Conservation (phyloP, 2,888 invertebrate species). For the Oxyteleia sp. region DNA sequence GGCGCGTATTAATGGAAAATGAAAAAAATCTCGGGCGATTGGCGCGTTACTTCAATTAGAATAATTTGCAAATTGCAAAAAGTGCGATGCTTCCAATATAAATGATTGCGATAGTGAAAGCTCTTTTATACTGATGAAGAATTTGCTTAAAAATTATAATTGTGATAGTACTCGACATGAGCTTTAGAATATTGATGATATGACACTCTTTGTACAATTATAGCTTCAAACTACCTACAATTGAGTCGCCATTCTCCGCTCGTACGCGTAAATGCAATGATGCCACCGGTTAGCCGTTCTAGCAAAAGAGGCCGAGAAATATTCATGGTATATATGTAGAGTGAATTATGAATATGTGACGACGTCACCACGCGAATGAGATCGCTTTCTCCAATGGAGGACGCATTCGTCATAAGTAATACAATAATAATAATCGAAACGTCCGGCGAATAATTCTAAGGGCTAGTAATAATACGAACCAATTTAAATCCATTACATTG, state of each 20-base stretch:
- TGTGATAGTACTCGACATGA: conserved; percentile 26
- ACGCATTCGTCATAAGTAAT: conserved; percentile 38
- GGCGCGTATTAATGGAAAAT: conserved; percentile 36
- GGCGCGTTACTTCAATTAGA: conserved; percentile 28
- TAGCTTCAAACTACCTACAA: conserved; percentile 55
- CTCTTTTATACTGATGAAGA: conserved; percentile 3
- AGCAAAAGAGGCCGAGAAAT: conserved; percentile 49
- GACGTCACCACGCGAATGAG: conserved; percentile 21
- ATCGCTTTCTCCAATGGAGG: conserved; percentile 35
- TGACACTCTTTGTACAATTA: conserved; percentile 68
- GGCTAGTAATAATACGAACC: no score
- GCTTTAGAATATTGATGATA: conserved; percentile 65
- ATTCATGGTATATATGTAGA: conserved; percentile 23
- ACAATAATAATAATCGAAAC: no score
- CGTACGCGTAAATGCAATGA: conserved; percentile 52
- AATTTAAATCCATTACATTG: no score
- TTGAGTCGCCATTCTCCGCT: conserved; percentile 50
- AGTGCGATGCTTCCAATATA: conserved; percentile 26
- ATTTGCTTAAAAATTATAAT: conserved; percentile 49
- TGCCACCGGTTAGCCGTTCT: conserved; percentile 20
- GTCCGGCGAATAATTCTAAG: no score
- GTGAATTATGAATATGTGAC: conserved; percentile 65
- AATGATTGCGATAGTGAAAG: conserved; percentile 17
- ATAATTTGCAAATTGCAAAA: conserved; percentile 31
- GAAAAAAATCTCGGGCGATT: conserved; percentile 15